Percentiles rank a stretch among this genome's conserved stretches.
phyloP scores from a whole-genome alignment of 1,140 invertebrate species.

The Atta colombica region DNA sequence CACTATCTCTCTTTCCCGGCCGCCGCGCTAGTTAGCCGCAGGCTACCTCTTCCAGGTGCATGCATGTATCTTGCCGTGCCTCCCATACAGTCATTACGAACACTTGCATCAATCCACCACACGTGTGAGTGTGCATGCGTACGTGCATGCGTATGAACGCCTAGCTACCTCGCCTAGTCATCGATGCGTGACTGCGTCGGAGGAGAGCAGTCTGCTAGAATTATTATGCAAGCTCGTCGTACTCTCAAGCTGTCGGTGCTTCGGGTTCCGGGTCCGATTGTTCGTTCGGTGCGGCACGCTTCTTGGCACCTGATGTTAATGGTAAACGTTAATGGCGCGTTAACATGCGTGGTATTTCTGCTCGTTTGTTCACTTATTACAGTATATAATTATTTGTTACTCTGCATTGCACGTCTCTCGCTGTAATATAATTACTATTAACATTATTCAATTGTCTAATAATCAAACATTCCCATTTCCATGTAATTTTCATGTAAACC shows the following conservation, averaged over 20 bases:
- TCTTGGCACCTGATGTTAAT: constrained; percentile 42
- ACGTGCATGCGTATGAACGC: constrained; percentile 1
- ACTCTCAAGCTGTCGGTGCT: constrained; percentile 55
- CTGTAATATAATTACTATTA: background rate
- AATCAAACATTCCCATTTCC: background rate
- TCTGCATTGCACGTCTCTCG: background rate
- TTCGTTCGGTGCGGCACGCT: constrained; percentile 61
- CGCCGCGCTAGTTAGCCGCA: constrained; percentile 34
- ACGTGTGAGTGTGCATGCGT: background rate
- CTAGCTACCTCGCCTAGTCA: constrained; percentile 55
- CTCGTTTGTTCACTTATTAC: background rate
- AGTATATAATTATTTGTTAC: constrained; percentile 9
- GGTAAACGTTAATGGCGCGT: background rate
- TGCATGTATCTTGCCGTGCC: constrained; percentile 63
- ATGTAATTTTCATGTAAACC: no score
- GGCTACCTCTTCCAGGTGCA: constrained; percentile 62
- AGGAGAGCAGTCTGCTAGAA: constrained; percentile 60
- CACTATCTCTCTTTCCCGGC: constrained; percentile 43
- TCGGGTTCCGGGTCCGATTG: constrained; percentile 80
- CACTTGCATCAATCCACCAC: constrained; percentile 48
- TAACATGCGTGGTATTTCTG: background rate
- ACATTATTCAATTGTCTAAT: background rate
- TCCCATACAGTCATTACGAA: constrained; percentile 73
- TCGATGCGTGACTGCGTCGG: constrained; percentile 58
- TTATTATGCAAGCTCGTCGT: constrained; percentile 78